Evolutionary conservation across 1,140 invertebrate species (phyloP).

Genomic region (Drosophila malerkotliana): DNA sequence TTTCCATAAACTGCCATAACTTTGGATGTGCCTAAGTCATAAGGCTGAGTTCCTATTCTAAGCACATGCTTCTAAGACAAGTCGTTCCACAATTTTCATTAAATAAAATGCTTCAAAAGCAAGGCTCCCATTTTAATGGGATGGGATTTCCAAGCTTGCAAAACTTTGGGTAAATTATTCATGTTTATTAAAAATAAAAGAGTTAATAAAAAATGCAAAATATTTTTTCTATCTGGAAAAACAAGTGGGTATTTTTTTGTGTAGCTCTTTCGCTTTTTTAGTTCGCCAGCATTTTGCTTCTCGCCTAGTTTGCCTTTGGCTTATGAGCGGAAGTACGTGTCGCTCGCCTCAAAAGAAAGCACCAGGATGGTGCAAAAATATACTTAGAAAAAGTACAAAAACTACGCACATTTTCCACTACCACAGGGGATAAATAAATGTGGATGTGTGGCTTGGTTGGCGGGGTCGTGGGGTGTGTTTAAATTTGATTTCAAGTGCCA

Average conservation of each 20-base stretch:
- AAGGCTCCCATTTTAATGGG: no score
- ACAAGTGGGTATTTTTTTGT: constrained; percentile 18
- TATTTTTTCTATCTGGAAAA: background rate
- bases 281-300: constrained; percentile 48
- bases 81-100: no score
- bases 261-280: constrained; percentile 24
- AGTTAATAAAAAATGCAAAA: no score
- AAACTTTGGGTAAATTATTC: no score
- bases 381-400: constrained; percentile 33
- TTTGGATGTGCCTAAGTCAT: no score
- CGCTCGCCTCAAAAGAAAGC: constrained; percentile 41
- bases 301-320: constrained; percentile 67
- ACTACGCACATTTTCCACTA: constrained; percentile 55
- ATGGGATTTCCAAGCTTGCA: no score
- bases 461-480: constrained; percentile 50
- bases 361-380: constrained; percentile 10
- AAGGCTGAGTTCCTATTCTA: no score
- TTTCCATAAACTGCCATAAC: no score
- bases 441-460: constrained; percentile 1
- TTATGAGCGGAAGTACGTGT: constrained; percentile 77
- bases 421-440: constrained; percentile 53
- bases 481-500: constrained; percentile 79
- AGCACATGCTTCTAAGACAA: no score
- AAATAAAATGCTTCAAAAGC: no score
- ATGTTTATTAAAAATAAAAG: no score